Base-by-base conservation (phyloP, 2,888 invertebrate genomes). In the Dioctria rufipes region DNA sequence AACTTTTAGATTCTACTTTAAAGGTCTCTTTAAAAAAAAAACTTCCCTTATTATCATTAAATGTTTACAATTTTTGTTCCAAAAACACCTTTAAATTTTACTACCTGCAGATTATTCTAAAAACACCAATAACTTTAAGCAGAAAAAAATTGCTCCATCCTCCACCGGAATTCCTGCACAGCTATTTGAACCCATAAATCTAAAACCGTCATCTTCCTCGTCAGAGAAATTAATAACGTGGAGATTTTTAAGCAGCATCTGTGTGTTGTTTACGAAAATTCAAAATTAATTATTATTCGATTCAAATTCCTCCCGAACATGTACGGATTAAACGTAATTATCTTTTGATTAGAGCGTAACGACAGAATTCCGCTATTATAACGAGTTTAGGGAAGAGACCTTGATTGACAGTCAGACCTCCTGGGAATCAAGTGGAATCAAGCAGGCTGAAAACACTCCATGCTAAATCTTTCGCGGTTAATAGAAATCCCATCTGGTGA, bases 401-500 rank as follows among this genome's bases (percentile, higher is more conserved):
- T n/a, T 77, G 77, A 77, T 77, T 77, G 49, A 63, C 77, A 25
- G 25, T 25, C 25, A 77, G 61, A 49, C 77, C 77, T 63, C 63
- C 39, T 77, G 49, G 77, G 63, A 77, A n/a, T 25, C 58, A 25
- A 43, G n/a, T n/a, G 13, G 13, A 60, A 25, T 40, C n/a, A 54
- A 40, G 25, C 25, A 25, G 25, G 25, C 25, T 25, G 25, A 25
- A 25, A 25, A 25, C 25, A n/a, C 40, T 5, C 37, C 25, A 4
- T 13, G 42, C 13, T 40, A 60, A 60, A 60, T 60, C 42, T 42
- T 40, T 9, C 25, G 25, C 25, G 11, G 13, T 25, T 75, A 75
- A 75, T 60, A 42, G 60, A 75, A 60, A 60, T 75, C 73, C 73
- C 73, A 75, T 75, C 77, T 77, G 77, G 63, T 9, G 37, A 58